Evolutionary conservation across 1,140 invertebrate genomes (phyloP).

Genomic region (Brachionus rubens): DNA sequence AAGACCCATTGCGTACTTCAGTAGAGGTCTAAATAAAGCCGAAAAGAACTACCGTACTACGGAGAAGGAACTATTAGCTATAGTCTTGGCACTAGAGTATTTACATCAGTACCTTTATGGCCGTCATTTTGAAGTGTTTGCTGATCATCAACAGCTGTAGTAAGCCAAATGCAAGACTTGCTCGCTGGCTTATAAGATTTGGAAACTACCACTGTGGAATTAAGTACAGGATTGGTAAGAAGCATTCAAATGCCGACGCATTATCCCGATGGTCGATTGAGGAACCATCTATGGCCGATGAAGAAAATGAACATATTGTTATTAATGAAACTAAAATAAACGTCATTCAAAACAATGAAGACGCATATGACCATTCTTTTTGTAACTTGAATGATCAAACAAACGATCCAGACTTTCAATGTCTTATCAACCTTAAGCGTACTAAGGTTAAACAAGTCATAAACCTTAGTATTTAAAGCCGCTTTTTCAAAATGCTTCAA

Average conservation of each 20-base stretch:
- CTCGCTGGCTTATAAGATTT: background rate
- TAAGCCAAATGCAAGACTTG: background rate
- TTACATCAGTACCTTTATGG: constrained; percentile 60
- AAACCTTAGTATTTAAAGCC: too few species aligned
- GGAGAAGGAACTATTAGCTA: constrained; percentile 55
- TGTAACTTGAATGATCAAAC: too few species aligned
- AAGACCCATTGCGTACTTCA: background rate
- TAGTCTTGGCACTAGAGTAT: constrained; percentile 57
- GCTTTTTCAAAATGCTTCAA: too few species aligned
- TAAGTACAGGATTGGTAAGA: too few species aligned
- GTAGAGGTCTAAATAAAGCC: background rate
- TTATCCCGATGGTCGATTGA: constrained; percentile 35
- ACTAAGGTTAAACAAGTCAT: too few species aligned
- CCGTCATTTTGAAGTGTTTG: constrained; percentile 58
- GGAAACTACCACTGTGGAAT: background rate
- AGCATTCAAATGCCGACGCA: constrained; percentile 32
- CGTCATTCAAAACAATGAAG: too few species aligned
- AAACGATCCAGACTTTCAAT: too few species aligned
- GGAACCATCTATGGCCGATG: background rate
- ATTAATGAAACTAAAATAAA: too few species aligned
- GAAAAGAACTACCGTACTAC: constrained; percentile 51
- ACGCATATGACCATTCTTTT: too few species aligned
- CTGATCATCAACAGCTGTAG: constrained; percentile 59
- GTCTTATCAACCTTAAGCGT: too few species aligned
- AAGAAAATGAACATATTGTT: too few species aligned